Conservation (phyloP, 2,888 invertebrate species). For the Tetheella fluctuosa region DNA sequence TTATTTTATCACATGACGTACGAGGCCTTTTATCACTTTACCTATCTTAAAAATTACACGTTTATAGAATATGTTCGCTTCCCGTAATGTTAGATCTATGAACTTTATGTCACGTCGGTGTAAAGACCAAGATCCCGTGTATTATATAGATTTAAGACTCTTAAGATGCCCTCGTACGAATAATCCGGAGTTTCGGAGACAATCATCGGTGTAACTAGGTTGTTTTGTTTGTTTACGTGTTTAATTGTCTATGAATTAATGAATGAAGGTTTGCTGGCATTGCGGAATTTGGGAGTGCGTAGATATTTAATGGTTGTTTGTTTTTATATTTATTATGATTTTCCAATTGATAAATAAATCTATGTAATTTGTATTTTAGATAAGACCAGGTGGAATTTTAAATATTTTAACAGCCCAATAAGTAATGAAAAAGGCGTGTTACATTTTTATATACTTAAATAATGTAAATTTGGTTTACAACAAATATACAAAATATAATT, state of each 20-base stretch:
- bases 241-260: constrained; percentile 13
- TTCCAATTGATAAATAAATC: background rate
- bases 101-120: constrained; percentile 26
- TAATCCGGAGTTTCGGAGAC: constrained; percentile 70
- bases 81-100: constrained; percentile 23
- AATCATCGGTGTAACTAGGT: constrained; percentile 29
- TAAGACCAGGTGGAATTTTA: background rate
- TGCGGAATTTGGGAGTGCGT: constrained; percentile 1
- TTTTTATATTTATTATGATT: background rate
- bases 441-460: too few species aligned
- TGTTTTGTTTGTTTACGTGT: constrained; percentile 31
- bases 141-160: constrained; percentile 57
- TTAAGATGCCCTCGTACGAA: constrained; percentile 40
- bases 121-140: constrained; percentile 51
- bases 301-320: constrained; percentile 12
- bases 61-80: constrained; percentile 16
- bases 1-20: background rate
- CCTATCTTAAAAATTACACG: background rate
- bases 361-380: background rate
- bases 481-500: too few species aligned
- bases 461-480: too few species aligned
- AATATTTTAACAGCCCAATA: background rate
- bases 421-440: background rate
- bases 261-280: background rate
- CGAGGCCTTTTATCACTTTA: constrained; percentile 5